Base-by-base conservation (phyloP, 1,140 invertebrate species). In the Pemphigus obesinymphae region DNA sequence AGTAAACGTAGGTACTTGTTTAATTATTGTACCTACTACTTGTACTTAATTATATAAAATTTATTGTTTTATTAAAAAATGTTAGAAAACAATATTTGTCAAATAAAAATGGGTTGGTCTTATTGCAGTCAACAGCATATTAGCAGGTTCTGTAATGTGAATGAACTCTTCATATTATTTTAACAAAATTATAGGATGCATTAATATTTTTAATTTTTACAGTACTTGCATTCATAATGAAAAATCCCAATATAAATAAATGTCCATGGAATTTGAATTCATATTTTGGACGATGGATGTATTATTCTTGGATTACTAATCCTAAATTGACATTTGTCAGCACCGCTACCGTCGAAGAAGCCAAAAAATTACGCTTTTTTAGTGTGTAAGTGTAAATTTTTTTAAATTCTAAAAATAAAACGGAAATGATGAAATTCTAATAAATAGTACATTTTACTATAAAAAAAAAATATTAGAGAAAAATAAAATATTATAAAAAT, bases 231-330 rank as follows among this genome's bases (percentile, higher is more conserved):
- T 13, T 61, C 4, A 76, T 55, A 3, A 55, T 34, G 31, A 48
- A 34, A 31, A 76, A 5, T 0, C 20, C 50, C 3, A 43, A 43
- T 15, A 7, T n/a, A 55, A 7, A 23, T 0, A 26, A 34, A 23
- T 76, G 73, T 58, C 73, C 73, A 15, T 76, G 73, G 73, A 17
- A 76, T 55, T 40, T 76, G 15, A 37, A 37, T 55, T 40, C 48
- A 15, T 76, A 76, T 58, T 55, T 40, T 23, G 73, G 73, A 20
- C 20, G 50, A 58, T 58, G 48, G 48, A 55, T 53, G 50, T 76
- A 76, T 55, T 76, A 37, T 43, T 76, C 73, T 55, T 76, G 73
- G 73, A 76, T 58, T 15, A 55, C 73, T 15, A 40, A 58, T 58
- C 50, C 31, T 3, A 76, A 55, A 58, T 76, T 76, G 17, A 76